phyloP scores from a whole-genome alignment of 2,113 vertebrate species.

The Rhegmatorhina hoffmannsi region DNA sequence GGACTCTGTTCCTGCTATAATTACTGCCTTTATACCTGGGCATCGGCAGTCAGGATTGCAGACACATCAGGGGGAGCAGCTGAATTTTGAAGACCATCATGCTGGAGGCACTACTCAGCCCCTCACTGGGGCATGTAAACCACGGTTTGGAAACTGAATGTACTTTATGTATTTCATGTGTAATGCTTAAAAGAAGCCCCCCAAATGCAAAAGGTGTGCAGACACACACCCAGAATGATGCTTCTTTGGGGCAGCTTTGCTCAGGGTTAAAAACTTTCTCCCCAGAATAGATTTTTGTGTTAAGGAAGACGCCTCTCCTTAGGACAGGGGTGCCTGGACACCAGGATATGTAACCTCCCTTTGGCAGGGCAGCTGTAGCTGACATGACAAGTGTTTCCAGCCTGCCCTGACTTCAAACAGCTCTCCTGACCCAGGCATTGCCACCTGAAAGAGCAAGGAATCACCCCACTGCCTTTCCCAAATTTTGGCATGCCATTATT shows the following conservation, averaged over 20 bases:
- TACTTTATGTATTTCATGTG: neutral
- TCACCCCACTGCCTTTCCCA: neutral
- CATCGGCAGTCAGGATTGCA: neutral
- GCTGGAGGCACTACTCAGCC: neutral
- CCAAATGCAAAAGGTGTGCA: neutral
- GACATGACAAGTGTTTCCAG: neutral
- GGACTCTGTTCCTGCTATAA: neutral
- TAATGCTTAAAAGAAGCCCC: neutral
- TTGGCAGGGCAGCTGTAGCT: neutral
- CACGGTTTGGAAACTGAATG: rapidly evolving
- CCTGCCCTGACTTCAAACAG: neutral
- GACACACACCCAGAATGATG: neutral
- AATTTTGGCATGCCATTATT: neutral
- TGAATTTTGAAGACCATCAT: neutral
- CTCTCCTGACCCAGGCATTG: neutral
- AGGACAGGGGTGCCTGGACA: neutral
- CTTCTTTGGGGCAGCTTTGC: neutral
- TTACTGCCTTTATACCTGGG: neutral
- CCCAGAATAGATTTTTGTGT: neutral
- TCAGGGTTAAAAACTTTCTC: neutral
- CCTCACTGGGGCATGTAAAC: neutral
- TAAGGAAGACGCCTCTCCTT: neutral
- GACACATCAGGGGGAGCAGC: neutral
- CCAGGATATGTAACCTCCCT: neutral
- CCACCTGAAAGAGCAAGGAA: neutral